These are phyloP conservation scores for Megalops cyprinoides DNA, from an alignment of 2,797 vertebrate species.

Conservation along the genomic window DNA sequence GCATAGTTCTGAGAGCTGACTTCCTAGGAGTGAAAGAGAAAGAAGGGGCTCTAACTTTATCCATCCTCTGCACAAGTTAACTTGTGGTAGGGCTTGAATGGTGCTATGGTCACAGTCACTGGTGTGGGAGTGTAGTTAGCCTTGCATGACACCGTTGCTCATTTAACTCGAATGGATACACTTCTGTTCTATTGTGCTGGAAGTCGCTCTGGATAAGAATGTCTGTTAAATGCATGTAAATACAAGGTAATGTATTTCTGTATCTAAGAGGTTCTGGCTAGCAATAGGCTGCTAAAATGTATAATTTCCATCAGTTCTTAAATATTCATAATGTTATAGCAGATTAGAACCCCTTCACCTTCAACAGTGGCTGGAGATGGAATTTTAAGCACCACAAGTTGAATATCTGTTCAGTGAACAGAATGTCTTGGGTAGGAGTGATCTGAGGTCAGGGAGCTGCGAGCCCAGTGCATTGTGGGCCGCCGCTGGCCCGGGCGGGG, in stretches of 20 bases:
- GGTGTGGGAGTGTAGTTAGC: too few species aligned
- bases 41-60: too few species aligned
- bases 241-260: too few species aligned
- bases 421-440: not conserved
- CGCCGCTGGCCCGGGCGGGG: not conserved
- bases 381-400: not conserved
- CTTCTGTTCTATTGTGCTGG: too few species aligned
- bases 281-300: not conserved
- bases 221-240: too few species aligned
- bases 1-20: not conserved
- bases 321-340: not conserved
- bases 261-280: too few species aligned
- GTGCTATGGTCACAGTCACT: too few species aligned
- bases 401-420: conserved; percentile 1
- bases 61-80: too few species aligned
- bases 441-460: not conserved
- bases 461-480: not conserved
- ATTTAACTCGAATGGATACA: too few species aligned
- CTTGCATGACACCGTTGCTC: too few species aligned
- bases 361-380: not conserved
- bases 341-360: not conserved
- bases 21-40: not conserved
- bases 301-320: not conserved
- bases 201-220: too few species aligned
- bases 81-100: too few species aligned